Conservation (phyloP, 2,797 vertebrate species). For the Apogon hyalosoma region DNA sequence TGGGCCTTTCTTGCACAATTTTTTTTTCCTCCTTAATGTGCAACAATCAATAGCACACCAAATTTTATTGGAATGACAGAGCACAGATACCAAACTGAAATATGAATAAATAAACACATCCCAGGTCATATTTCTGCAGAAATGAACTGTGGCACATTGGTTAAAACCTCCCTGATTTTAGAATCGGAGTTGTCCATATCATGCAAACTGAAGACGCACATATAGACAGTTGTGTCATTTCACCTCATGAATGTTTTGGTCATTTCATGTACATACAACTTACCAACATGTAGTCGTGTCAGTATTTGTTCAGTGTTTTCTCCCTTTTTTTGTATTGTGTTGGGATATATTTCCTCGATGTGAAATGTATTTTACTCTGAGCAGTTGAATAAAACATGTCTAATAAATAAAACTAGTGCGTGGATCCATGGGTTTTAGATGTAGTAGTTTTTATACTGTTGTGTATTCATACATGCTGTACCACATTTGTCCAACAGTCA, state of each 20-base stretch:
- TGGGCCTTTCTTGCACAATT: constrained; percentile 31
- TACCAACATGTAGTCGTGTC: constrained; percentile 35
- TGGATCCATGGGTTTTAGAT: too few relatives aligned
- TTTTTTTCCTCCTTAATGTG: constrained; percentile 14
- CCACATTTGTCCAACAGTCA: too few relatives aligned
- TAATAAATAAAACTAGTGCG: constrained; percentile 36
- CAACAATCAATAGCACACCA: constrained; percentile 29
- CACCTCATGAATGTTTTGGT: constrained; percentile 62
- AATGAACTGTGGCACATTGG: background rate
- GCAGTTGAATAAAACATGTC: constrained; percentile 78
- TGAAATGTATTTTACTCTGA: constrained; percentile 76
- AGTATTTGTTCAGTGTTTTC: constrained; percentile 67
- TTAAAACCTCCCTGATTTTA: constrained; percentile 9
- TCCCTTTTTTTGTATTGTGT: constrained; percentile 67
- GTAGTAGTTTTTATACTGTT: too few relatives aligned
- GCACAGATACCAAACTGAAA: background rate
- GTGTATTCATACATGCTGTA: too few relatives aligned
- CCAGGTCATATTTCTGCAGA: constrained; percentile 1
- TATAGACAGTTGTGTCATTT: constrained; percentile 9
- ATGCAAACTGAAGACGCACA: constrained; percentile 40
- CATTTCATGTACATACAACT: constrained; percentile 33
- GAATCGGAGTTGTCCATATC: constrained; percentile 1
- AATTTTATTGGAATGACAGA: constrained; percentile 11
- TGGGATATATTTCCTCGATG: constrained; percentile 63
- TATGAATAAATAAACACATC: constrained; percentile 7